Percentiles rank a stretch among this genome's conserved stretches.
Conservation (phyloP, 2,113 vertebrate species). For the Porphyrio hochstetteri region DNA sequence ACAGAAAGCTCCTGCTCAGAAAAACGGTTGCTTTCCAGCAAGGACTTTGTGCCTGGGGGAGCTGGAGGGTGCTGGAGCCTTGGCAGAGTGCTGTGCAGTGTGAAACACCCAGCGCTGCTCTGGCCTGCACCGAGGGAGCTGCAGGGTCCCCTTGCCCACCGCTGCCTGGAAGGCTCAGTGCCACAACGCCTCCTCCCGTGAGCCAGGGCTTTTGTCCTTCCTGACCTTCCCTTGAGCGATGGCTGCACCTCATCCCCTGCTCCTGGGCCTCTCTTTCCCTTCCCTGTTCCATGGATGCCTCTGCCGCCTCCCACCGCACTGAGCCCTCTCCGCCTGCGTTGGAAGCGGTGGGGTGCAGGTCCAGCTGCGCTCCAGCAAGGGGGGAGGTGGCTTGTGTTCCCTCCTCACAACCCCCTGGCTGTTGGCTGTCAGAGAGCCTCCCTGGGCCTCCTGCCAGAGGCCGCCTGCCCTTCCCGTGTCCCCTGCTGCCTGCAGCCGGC, state of each 20-base stretch:
- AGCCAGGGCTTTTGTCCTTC: fast-evolving
- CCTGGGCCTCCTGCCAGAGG: background rate
- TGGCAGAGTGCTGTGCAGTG: background rate
- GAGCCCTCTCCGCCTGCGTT: background rate
- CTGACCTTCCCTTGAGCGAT: background rate
- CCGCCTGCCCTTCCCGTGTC: background rate
- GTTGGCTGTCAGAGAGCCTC: background rate
- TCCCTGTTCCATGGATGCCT: background rate
- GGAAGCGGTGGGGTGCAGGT: fast-evolving
- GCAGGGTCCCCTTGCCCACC: fast-evolving
- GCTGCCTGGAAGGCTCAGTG: fast-evolving
- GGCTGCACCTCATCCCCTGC: background rate
- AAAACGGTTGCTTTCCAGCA: background rate
- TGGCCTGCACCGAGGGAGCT: fast-evolving
- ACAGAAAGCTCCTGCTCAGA: background rate
- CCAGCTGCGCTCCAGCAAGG: background rate
- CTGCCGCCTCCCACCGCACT: background rate
- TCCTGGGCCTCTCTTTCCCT: background rate
- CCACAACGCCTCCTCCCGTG: background rate
- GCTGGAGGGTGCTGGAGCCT: fast-evolving
- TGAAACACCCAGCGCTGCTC: background rate
- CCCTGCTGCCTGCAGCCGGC: background rate
- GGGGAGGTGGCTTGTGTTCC: background rate
- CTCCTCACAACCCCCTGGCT: background rate
- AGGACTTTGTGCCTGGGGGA: background rate